Base-by-base conservation (phyloP, 1,140 invertebrate species). In the Bathynomus jamesi region DNA sequence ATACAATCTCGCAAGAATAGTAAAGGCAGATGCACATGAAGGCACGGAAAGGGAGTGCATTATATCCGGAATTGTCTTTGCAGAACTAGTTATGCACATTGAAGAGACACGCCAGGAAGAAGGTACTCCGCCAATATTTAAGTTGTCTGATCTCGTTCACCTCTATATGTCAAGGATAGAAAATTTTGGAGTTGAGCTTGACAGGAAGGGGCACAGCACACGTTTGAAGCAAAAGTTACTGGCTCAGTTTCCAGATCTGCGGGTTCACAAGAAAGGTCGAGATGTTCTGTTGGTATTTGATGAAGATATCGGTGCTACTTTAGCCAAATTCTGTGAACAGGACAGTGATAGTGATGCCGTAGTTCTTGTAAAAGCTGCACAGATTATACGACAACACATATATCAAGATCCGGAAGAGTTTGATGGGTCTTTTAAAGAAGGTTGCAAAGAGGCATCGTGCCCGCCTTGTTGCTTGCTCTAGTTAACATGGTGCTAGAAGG, bases 301-400 rank as follows among this genome's bases (percentile, higher is more conserved):
- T 60, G 70, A 71, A 31, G 66, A 72, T 21, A n/a, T 68, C 21
- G 65, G 71, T 31, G 71, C 28, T 53, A n/a, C n/a, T n/a, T n/a
- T n/a, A n/a, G 72, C 61, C n/a, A 69, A 73, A 69, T 30, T 66
- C 53, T 69, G 29, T 66, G 67, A 73, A 28, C 29, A 61, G 62
- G 67, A 73, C 30, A 65, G 21, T 46, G 66, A 70, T 24, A 69
- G 4, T 27, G 61, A 69, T 46, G 72, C 67, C 32, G 72, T 73
- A 17, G 24, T 61, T 60, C 65, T 64, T 63, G 32, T 29, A 32
- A 10, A 27, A 28, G 65, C 64, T 67, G 46, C 32, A 40, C 32
- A 8, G 32, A 40, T 40, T 40, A 17, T 40, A 40, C 32, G 32
- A 8, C 32, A 17, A 40, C 7, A 40, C 32, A 40, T 40, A 40